Evolutionary conservation across 2,113 vertebrate species (phyloP), one percentile per base, ranked within the genome.

Genomic region (Tachycineta bicolor): DNA sequence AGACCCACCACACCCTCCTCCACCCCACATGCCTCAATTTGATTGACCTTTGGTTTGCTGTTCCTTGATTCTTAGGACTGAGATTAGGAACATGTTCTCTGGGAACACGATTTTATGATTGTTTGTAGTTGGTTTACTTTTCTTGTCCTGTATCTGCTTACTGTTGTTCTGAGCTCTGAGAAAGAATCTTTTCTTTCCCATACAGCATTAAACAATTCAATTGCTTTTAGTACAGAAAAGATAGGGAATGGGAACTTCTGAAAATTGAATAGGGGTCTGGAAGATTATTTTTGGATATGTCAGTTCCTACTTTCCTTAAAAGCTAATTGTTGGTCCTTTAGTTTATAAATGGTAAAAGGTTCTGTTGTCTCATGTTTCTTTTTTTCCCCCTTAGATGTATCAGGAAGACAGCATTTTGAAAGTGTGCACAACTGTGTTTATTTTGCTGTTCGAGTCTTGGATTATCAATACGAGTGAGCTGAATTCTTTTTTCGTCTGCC

Each of bases 401-500:
- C 99, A 83, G 98, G 98, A 92, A 98, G 89, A 58, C 98, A 98
- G 25, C 98, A 99, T 93, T 98, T 99, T 87, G 98, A 96, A 94
- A 99, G 97, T 87, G 98, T 99, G 74, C 99, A 99, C 95, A 99
- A 99, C 63, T 99, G 99, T 97, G 99, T 99, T 80, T 99, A 99
- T 96, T 99, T 99, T 97, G 99, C 99, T 6, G 98, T 99, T 37
- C 98, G 88, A 87, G 99, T 99, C 94, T 97, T 99, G 96, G 98
- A 99, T 96, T 98, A 98, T 95, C 99, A 99, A 71, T 99, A 99
- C 97, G 98, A 98, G 99, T 99, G 96, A 99, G 99, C 99, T 91
- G 49, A 92, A 34, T 59, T 20, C 60, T 64, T 52, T 55, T 91
- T 65, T 70, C 10, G 46, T 33, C 34, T 91, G 25, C 22, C 39